Base-by-base conservation (phyloP, 2,113 vertebrate genomes). In the Neolamprologus falcicula region DNA sequence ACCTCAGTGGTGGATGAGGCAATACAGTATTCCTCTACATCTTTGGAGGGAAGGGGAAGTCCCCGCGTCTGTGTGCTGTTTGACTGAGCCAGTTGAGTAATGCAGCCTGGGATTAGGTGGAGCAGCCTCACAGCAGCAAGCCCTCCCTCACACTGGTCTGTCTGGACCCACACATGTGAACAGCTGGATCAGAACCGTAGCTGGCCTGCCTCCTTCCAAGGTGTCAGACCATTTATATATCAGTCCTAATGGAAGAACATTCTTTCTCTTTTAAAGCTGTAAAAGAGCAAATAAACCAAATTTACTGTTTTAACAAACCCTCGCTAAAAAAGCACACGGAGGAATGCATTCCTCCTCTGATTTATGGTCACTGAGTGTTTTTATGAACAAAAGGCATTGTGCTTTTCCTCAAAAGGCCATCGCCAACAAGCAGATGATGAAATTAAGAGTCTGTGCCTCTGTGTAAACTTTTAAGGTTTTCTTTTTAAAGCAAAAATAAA, bases 41-140 rank as follows among this genome's bases (percentile, higher is more conserved):
- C 93, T 95, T 93, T 89, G 89, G 93, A 95, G 94, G 92, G 91
- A 94, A 91, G 95, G 95, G 95, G 95, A 95, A 96, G 94, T 95
- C 95, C 95, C 95, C 55, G 21, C 71, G 92, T 93, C 94, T 96
- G 90, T 93, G 92, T 85, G 94, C 93, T 91, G 87, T 93, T 94
- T 81, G 92, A 92, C 93, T 93, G 94, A 91, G 92, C 89, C 50
- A 83, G 92, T 89, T 97, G 96, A 96, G 96, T 97, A 96, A 97
- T 97, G 96, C 87, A 94, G 92, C 95, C 93, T 91, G 96, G 96
- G 96, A 97, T 94, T 96, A 96, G 96, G 96, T 97, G 96, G 96
- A 96, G 95, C 90, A 88, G 89, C 87, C 92, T 95, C 94, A 86
- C 92, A 92, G 95, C 94, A 95, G 93, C 92, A 90, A 90, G 93